A percentile compares a stretch with the other conserved stretches of the same genome.
These are phyloP conservation scores for Parnassius glacialis DNA, from an alignment of 2,888 invertebrate genomes.

Conservation along the genomic window DNA sequence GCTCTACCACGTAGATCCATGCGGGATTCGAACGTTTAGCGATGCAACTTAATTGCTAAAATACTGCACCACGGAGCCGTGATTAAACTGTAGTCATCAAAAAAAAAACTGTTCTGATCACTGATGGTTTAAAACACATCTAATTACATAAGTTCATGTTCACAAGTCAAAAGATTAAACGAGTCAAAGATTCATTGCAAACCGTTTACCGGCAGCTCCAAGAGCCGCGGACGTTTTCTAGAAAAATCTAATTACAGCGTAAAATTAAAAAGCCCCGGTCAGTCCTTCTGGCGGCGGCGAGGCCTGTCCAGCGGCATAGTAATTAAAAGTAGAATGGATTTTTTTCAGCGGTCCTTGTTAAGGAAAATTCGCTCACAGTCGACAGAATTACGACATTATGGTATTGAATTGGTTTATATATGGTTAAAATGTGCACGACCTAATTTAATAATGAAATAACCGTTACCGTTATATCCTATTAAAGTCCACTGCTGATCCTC, in stretches of 20 bases:
- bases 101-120: too few species aligned
- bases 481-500: too few species aligned
- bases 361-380: conserved; percentile 25
- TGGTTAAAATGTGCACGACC: too few species aligned
- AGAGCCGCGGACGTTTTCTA: conserved; percentile 30
- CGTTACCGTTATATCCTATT: too few species aligned
- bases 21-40: too few species aligned
- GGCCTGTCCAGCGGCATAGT: conserved; percentile 44
- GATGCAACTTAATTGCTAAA: too few species aligned
- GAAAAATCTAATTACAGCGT: conserved; percentile 62
- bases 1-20: too few species aligned
- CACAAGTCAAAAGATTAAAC: conserved; percentile 10
- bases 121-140: too few species aligned
- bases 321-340: conserved; percentile 56
- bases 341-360: conserved; percentile 34
- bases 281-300: conserved; percentile 43
- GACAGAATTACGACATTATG: conserved; percentile 21
- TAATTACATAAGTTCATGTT: background rate
- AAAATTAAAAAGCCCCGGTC: conserved; percentile 56
- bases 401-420: conserved; percentile 4
- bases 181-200: conserved; percentile 14
- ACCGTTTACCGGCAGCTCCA: conserved; percentile 30
- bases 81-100: too few species aligned
- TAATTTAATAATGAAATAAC: too few species aligned
- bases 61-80: too few species aligned